Evolutionary conservation across 2,797 vertebrate species (phyloP).

Genomic region (Siniperca obscura): DNA sequence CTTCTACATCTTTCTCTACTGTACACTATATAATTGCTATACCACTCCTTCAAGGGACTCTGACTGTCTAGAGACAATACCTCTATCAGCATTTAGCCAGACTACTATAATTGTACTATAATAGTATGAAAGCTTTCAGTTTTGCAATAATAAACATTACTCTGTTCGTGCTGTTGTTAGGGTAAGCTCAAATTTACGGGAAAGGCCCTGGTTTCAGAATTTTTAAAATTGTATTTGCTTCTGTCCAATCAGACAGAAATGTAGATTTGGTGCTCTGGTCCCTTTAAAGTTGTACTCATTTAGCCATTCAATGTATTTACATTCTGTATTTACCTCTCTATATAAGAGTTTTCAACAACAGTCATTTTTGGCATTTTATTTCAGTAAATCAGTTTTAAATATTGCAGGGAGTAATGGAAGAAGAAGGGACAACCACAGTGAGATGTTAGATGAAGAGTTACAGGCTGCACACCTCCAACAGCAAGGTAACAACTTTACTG

Average conservation of each 20-base stretch:
- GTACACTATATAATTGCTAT: conserved; percentile 12
- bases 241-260: not conserved
- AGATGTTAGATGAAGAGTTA: not conserved
- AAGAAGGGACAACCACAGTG: not conserved
- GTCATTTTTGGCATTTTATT: not conserved
- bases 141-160: conserved; percentile 12
- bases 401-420: not conserved
- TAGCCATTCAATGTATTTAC: not conserved
- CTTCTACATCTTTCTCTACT: conserved; percentile 12
- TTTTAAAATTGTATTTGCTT: not conserved
- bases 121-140: not conserved
- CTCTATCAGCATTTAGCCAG: conserved; percentile 10
- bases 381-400: not conserved
- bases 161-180: not conserved
- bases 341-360: not conserved
- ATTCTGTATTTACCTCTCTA: not conserved
- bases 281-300: not conserved
- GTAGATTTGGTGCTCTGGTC: not conserved
- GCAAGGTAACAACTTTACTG: not conserved
- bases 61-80: conserved; percentile 10
- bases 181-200: not conserved
- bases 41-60: not conserved
- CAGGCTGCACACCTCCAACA: not conserved
- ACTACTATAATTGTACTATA: not conserved
- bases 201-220: not conserved